A percentile compares a stretch with the other conserved stretches of the same genome.
Conservation (phyloP, 2,888 invertebrate species). For the Lacanobia oleracea region DNA sequence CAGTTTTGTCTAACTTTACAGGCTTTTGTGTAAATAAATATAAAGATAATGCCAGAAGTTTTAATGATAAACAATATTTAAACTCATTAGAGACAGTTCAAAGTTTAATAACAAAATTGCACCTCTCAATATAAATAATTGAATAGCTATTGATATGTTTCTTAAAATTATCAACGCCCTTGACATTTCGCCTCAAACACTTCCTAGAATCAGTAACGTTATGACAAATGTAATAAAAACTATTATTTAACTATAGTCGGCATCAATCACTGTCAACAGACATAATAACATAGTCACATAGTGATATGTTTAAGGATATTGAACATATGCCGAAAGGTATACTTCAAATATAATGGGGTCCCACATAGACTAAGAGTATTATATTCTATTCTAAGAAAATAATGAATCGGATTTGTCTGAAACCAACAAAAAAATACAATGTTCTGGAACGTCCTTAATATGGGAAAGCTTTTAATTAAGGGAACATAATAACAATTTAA, state of each 20-base stretch:
- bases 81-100: slow-evolving; percentile 2
- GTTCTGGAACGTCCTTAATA: too few relatives aligned
- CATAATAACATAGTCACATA: slow-evolving; percentile 46
- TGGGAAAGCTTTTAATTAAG: too few relatives aligned
- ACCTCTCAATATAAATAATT: slow-evolving; percentile 37
- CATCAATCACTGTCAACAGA: slow-evolving; percentile 70
- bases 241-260: slow-evolving; percentile 50
- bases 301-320: slow-evolving; percentile 41
- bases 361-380: not conserved
- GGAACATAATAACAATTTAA: too few relatives aligned
- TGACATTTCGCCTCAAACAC: slow-evolving; percentile 72
- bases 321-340: slow-evolving; percentile 18
- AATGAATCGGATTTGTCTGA: not conserved
- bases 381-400: too few relatives aligned
- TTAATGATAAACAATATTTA: not conserved
- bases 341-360: not conserved
- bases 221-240: slow-evolving; percentile 65
- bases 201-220: slow-evolving; percentile 69
- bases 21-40: not conserved
- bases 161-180: slow-evolving; percentile 62
- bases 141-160: slow-evolving; percentile 46
- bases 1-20: not conserved
- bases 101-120: slow-evolving; percentile 17
- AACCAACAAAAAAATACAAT: not conserved
- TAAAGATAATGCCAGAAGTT: not conserved